Conservation (phyloP, 2,888 invertebrate genomes). For the Cephus spinipes region DNA sequence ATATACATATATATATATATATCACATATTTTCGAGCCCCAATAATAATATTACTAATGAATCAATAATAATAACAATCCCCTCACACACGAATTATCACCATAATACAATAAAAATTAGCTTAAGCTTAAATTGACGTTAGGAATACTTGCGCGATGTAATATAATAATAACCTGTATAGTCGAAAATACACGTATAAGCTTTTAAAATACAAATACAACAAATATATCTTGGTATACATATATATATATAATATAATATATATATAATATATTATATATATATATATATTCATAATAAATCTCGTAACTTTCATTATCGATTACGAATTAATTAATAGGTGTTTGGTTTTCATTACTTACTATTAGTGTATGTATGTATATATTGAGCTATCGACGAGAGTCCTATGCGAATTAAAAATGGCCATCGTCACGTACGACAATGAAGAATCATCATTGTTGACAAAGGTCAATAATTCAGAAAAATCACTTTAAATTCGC, state of each 20-base stretch:
- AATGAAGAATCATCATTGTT: neutral
- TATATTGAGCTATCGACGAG: slow-evolving; percentile 23
- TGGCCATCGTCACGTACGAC: neutral
- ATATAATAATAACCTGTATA: slow-evolving; percentile 23
- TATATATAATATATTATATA: slow-evolving; percentile 14
- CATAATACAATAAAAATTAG: neutral
- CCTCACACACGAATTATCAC: neutral
- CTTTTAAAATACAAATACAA: slow-evolving; percentile 43
- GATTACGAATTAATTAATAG: slow-evolving; percentile 14
- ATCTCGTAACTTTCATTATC: slow-evolving; percentile 29
- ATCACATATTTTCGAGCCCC: slow-evolving; percentile 24
- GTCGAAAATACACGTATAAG: slow-evolving; percentile 46
- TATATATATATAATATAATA: slow-evolving; percentile 20
- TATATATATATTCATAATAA: slow-evolving; percentile 21
- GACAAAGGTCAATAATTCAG: neutral
- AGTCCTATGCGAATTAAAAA: slow-evolving; percentile 11
- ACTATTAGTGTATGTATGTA: slow-evolving; percentile 16
- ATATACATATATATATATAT: neutral
- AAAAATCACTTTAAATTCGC: neutral
- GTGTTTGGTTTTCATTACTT: neutral
- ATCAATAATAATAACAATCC: neutral
- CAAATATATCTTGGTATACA: slow-evolving; percentile 33
- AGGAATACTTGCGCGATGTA: slow-evolving; percentile 32
- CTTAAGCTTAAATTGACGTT: slow-evolving; percentile 36
- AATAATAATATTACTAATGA: slow-evolving; percentile 4